Evolutionary conservation across 1,140 invertebrate species (phyloP).

Genomic region (Cydia fagiglandana): DNA sequence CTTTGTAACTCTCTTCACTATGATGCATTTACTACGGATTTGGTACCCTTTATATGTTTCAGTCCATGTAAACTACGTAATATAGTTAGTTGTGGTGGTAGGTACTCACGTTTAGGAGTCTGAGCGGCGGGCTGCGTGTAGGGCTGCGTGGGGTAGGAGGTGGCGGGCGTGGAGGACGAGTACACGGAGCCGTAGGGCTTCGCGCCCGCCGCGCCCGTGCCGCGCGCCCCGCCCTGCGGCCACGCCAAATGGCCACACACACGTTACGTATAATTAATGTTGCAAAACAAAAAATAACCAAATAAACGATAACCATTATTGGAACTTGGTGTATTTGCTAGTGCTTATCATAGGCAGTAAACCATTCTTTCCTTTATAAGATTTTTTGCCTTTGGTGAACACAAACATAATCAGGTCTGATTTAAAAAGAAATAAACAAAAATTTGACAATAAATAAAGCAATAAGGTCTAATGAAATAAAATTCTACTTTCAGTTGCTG

Average conservation of each 20-base stretch:
- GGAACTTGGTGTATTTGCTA: not conserved
- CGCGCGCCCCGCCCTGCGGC: slow-evolving; percentile 61
- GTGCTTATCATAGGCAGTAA: not conserved
- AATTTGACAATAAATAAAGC: no score
- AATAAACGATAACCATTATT: slow-evolving; percentile 13
- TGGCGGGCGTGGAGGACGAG: slow-evolving; percentile 70
- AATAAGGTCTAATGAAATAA: no score
- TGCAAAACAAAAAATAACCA: slow-evolving; percentile 30
- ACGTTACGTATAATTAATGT: slow-evolving; percentile 21
- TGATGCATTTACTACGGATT: no score
- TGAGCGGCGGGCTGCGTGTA: slow-evolving; percentile 67
- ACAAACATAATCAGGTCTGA: no score
- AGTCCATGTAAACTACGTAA: no score
- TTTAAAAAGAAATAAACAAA: no score
- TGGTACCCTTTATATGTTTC: no score
- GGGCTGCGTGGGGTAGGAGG: slow-evolving; percentile 70
- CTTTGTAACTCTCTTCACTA: no score
- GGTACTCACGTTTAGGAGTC: slow-evolving; percentile 67
- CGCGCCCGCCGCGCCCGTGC: slow-evolving; percentile 59
- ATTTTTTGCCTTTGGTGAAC: no score
- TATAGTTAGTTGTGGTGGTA: slow-evolving; percentile 31
- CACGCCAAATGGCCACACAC: slow-evolving; percentile 12
- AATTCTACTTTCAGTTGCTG: no score
- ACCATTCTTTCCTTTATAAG: not conserved
- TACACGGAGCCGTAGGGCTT: slow-evolving; percentile 78